These are phyloP conservation scores for Tragelaphus buxtoni DNA, from an alignment of 2,113 vertebrate genomes.

Conservation along the genomic window DNA sequence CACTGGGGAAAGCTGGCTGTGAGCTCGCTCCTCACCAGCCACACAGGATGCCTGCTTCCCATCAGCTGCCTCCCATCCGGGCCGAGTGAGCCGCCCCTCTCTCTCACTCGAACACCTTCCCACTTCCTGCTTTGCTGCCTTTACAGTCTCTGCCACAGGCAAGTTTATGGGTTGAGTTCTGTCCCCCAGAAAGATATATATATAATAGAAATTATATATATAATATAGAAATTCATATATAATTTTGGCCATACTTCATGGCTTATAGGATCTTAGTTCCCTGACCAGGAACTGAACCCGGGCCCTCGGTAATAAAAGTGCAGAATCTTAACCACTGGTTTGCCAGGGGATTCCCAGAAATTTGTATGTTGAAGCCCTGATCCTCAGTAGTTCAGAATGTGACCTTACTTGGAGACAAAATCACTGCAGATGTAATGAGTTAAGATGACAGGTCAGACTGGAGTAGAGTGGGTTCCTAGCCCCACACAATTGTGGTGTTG, in stretches of 20 bases:
- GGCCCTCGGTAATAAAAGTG: background rate
- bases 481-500: rapidly evolving
- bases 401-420: background rate
- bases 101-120: rapidly evolving
- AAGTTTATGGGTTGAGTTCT: no score
- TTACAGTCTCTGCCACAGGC: background rate
- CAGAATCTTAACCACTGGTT: background rate
- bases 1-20: background rate
- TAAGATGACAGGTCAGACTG: background rate
- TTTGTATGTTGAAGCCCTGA: background rate
- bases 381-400: background rate
- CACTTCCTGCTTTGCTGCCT: background rate
- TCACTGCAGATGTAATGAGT: background rate
- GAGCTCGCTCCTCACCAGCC: background rate
- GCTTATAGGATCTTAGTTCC: background rate
- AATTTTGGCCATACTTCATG: background rate
- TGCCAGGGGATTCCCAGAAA: background rate
- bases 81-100: background rate
- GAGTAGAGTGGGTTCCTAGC: no score
- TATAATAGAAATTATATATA: background rate
- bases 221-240: background rate
- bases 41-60: background rate
- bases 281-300: background rate
- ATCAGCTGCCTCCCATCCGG: rapidly evolving
- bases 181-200: background rate